Evolutionary conservation across 1,140 invertebrate genomes (phyloP), one percentile per base, ranked within the genome.

Genomic region (Tigriopus japonicus): DNA sequence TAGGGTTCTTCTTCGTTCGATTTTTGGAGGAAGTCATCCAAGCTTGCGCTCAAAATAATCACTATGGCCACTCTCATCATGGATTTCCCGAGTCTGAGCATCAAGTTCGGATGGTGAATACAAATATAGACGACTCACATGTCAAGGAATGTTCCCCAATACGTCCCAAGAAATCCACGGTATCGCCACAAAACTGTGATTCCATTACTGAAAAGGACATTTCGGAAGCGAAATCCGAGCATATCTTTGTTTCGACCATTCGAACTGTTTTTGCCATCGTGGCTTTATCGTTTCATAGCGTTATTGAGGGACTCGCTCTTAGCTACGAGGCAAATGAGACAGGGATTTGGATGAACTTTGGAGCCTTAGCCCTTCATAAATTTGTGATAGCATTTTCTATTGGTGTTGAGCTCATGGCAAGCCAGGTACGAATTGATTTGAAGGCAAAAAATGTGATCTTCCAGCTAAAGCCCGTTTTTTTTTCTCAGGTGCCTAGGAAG

Each of bases 281-380:
- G 21, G 89, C 89, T 1, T 74, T 95, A 12, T 89, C 87, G 6
- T 80, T 93, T 56, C 90, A 95, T 68, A 86, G 90, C 64, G 73
- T 92, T 0, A 90, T 95, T 67, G 90, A 95, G 77, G 90, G 90
- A 24, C 76, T 93, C 59, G 84, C 88, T 19, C 83, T 93, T 60
- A 88, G 88, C 10, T 73, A 92, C 19, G 86, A 90, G 70, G 73
- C 74, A 17, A 53, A 66, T 17, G 77, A 78, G 10, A 71, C 72
- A 1, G 75, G 80, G 51, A 83, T 90, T 7, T 87, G 85, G 82
- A 78, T 72, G 43, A 82, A 82, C 67, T 83, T 91, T 62, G 80
- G 80, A 9, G 88, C 87, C 1, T 81, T 93, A 15, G 80, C 85
- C 0, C 82, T 87, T 2, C 89, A 93, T 70, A 93, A 93, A 71